Conservation (phyloP, 2,113 vertebrate genomes). For the Pseudorasbora parva region DNA sequence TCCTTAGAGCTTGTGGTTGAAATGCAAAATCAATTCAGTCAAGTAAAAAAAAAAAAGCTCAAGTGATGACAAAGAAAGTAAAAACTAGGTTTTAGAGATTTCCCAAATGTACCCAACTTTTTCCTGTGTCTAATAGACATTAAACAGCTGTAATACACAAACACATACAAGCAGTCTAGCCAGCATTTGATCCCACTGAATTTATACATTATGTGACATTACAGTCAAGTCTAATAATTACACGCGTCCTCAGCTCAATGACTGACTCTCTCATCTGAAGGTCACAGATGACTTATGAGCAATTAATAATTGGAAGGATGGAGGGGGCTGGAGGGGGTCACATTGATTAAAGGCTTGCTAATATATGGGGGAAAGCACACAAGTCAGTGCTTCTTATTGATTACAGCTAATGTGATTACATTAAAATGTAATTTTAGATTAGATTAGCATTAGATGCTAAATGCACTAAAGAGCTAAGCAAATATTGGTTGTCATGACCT, state of each 20-base stretch:
- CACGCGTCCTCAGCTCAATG: not conserved
- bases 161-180: not conserved
- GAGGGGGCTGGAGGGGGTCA: not conserved
- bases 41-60: not conserved
- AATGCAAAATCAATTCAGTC: constrained; percentile 1
- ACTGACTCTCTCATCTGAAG: constrained; percentile 6
- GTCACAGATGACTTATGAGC: constrained; percentile 13
- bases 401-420: constrained; percentile 9
- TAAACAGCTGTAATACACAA: not conserved
- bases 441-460: constrained; percentile 19
- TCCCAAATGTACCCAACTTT: not conserved
- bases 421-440: not conserved
- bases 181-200: not conserved
- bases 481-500: not conserved
- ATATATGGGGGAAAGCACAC: not conserved
- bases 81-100: not conserved
- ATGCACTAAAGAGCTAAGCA: not conserved
- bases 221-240: constrained; percentile 9
- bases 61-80: not conserved
- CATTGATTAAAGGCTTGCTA: constrained; percentile 17
- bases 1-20: not conserved
- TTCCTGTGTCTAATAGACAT: not conserved
- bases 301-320: not conserved
- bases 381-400: constrained; percentile 2
- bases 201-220: not conserved